phyloP scores from a whole-genome alignment of 2,888 invertebrate species.

The Zonitis immaculata region DNA sequence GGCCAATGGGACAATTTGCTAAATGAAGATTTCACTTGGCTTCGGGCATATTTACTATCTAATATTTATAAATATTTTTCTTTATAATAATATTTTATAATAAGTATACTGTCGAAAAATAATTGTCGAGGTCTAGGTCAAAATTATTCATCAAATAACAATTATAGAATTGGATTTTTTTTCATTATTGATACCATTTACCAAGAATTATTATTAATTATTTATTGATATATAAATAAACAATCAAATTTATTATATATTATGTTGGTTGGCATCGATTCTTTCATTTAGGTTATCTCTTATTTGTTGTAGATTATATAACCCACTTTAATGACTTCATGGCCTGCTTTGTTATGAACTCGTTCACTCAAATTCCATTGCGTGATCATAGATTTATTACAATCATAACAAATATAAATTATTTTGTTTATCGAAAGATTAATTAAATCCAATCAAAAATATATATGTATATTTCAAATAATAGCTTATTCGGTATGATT shows the following conservation, averaged over 20 bases:
- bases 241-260: conserved; percentile 1
- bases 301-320: conserved; percentile 26
- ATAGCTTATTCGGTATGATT: no score
- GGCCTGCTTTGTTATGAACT: conserved; percentile 17
- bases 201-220: background rate
- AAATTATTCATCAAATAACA: conserved; percentile 24
- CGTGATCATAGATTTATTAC: conserved; percentile 6
- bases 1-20: conserved; percentile 39
- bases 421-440: no score
- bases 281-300: conserved; percentile 25
- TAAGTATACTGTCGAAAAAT: conserved; percentile 19
- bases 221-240: background rate
- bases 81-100: conserved; percentile 15
- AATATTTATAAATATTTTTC: conserved; percentile 26
- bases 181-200: background rate
- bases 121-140: conserved; percentile 31
- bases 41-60: conserved; percentile 34
- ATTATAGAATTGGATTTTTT: conserved; percentile 3
- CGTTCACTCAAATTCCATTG: conserved; percentile 9
- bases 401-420: no score
- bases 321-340: conserved; percentile 22
- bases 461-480: no score
- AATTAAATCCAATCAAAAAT: no score
- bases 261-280: conserved; percentile 16
- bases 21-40: conserved; percentile 38